phyloP scores from a whole-genome alignment of 2,888 invertebrate species.

The Callyntrura guangdongensis region DNA sequence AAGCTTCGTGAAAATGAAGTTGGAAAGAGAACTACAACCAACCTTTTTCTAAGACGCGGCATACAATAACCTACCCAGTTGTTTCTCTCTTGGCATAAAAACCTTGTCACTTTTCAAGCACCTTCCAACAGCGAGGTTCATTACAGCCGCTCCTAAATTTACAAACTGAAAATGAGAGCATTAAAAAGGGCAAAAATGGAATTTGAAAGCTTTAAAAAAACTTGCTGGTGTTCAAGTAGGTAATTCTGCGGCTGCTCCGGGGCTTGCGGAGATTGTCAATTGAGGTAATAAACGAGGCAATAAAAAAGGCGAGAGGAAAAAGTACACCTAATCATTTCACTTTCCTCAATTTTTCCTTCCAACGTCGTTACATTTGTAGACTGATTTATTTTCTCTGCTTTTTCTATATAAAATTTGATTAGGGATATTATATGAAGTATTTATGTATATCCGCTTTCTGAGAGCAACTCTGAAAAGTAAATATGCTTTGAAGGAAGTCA shows the following conservation, averaged over 20 bases:
- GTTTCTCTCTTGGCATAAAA: background rate
- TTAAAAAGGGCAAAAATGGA: conserved; percentile 34
- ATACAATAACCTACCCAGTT: background rate
- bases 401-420: background rate
- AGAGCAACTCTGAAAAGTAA: background rate
- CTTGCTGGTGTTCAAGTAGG: background rate
- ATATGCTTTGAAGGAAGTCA: conserved; percentile 8
- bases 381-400: background rate
- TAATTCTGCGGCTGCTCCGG: background rate
- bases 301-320: conserved; percentile 27
- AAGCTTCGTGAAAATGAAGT: background rate
- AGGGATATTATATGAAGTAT: no score
- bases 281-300: conserved; percentile 27
- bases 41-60: background rate
- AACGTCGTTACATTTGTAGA: background rate
- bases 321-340: conserved; percentile 42
- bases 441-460: no score
- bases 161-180: conserved; percentile 53
- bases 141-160: conserved; percentile 8
- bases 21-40: background rate
- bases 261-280: conserved; percentile 5
- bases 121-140: conserved; percentile 7
- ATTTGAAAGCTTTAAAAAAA: conserved; percentile 10
- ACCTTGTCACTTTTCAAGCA: conserved; percentile 7
- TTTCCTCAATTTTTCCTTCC: conserved; percentile 16